Base-by-base conservation (phyloP, 2,797 vertebrate species). In the Parauchenoglanis punctatus region DNA sequence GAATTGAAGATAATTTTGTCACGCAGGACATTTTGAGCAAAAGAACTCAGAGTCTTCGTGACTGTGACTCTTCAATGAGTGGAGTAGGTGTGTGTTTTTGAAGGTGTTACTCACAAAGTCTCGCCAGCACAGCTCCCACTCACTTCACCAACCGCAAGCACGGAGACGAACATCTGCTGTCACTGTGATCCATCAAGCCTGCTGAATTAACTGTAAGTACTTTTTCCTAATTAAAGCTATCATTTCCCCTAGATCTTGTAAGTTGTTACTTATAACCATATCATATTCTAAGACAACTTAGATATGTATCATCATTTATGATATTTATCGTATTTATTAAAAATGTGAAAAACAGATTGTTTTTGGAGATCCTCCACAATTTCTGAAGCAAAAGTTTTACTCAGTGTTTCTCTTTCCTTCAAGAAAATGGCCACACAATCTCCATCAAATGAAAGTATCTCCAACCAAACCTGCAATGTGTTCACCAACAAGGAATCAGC, bases 401-500 rank as follows among this genome's bases (percentile, higher is more conserved):
- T 61, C 5, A 49, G 8, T 58, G 7, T 25, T 54, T 25, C 40
- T 58, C 59, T 65, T 54, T 46, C 0, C 68, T 25, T 56, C 23
- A 80, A 49, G 77, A 82, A 81, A n/a, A 87, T 88, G 84, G 23
- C 58, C n/a, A 65, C n/a, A 61, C 63, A 83, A 54, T 28, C 54
- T 76, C 5, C 56, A 72, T 25, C 54, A 46, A 91, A 88, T 13
- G 61, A 72, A 58, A 88, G 54, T 58, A 35, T 75, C 83, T 90
- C 91, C 25, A 94, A 95, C 87, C 94, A 89, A 91, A 89, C 89
- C 90, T 98, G 97, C 76, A 94, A 95, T 0, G 94, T 97, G 84
- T 95, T 96, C 46, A 93, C 91, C 44, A 93, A 93, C 52, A 93
- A 95, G 63, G 88, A 88, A 65, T 91, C 91, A 0, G 93, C 96